Base-by-base conservation (phyloP, 2,797 vertebrate species). In the Phoxinus dragarum region DNA sequence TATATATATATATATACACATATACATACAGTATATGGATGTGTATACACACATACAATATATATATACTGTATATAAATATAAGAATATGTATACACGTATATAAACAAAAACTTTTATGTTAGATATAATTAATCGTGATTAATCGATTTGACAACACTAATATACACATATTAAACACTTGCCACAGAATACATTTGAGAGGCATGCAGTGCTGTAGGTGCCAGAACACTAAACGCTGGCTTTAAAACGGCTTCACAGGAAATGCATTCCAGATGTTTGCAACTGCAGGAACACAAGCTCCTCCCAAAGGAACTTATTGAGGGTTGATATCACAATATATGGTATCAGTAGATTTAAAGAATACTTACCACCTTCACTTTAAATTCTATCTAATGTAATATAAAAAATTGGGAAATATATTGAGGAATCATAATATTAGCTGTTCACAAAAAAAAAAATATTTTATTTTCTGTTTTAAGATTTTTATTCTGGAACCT, bases 221-320 rank as follows among this genome's bases (percentile, higher is more conserved):
- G 44, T 84, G 66, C 71, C 81, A 83, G 81, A 73, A 90, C 64
- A 40, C 40, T 72, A 8, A 80, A 85, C 7, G 16, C 72, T 80
- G 44, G 5, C 47, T 56, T 87, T 64, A 74, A 74, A 84, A 80
- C 27, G 40, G n/a, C 47, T 61, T 40, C 23, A 4, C 42, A 23
- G 82, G 82, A 92, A 91, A 92, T 91, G 82, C 84, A 38, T 67
- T 84, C 90, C 88, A 89, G 86, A 90, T 87, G 87, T 81, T 83
- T 75, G 12, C 49, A 69, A 81, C 36, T 23, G 75, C 56, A 72
- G n/a, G 81, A 89, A 87, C 88, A 80, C 84, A 69, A n/a, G 76
- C 61, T 67, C 19, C 27, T 86, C 82, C 27, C 34, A 73, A 52
- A 64, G 84, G 40, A 69, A 40, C 74, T 27, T 31, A 81, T 40